Conservation (phyloP, 1,140 invertebrate species). For the Elymnias hypermnestra region DNA sequence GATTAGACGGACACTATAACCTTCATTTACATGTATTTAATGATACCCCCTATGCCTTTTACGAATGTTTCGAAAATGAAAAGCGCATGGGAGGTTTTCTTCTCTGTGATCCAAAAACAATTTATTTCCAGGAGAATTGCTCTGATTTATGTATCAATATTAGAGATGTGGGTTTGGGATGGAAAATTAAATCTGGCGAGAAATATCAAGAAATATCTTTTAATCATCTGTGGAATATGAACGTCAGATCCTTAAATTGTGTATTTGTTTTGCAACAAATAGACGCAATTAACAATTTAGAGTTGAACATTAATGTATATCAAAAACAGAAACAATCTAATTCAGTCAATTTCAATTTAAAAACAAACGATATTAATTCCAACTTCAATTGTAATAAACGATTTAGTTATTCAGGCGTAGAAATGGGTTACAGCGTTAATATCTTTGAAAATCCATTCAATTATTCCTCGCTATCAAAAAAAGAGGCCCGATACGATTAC, state of each 20-base stretch:
- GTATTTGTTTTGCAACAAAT: conserved; percentile 88
- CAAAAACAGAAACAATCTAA: conserved; percentile 71
- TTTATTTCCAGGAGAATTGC: conserved; percentile 92
- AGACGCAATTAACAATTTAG: conserved; percentile 70
- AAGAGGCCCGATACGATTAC: conserved; percentile 58
- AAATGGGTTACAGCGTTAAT: conserved; percentile 55
- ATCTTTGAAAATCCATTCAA: conserved; percentile 69
- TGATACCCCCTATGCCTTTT: conserved; percentile 91
- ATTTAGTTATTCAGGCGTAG: conserved; percentile 60
- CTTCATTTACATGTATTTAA: conserved; percentile 87
- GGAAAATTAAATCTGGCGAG: conserved; percentile 88
- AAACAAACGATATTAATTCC: conserved; percentile 69
- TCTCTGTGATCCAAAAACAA: conserved; percentile 90
- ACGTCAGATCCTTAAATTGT: conserved; percentile 86
- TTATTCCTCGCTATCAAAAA: conserved; percentile 68
- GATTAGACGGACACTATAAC: conserved; percentile 74
- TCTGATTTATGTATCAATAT: conserved; percentile 86
- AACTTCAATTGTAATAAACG: conserved; percentile 68
- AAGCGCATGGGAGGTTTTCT: conserved; percentile 88
- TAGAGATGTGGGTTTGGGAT: conserved; percentile 78
- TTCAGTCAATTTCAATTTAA: conserved; percentile 67
- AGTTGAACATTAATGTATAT: conserved; percentile 62
- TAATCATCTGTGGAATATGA: conserved; percentile 91
- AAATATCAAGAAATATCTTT: conserved; percentile 95
- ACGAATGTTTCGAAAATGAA: conserved; percentile 87